These are phyloP conservation scores for Pseudorectes ferrugineus DNA, from an alignment of 2,113 vertebrate genomes.

Conservation along the genomic window DNA sequence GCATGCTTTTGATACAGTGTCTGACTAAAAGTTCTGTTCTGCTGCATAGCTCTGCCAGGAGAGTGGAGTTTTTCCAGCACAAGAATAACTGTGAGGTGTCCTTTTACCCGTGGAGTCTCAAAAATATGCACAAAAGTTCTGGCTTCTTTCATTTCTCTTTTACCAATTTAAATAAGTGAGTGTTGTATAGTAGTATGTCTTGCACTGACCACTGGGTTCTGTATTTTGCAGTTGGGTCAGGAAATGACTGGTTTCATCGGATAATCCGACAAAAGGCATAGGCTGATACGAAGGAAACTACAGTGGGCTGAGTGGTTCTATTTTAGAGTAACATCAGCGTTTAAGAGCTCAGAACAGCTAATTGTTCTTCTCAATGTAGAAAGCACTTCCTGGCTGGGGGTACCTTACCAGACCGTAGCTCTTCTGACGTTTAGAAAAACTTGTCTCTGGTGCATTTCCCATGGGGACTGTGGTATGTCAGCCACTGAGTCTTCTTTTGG, in stretches of 20 bases:
- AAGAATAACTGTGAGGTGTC: background rate
- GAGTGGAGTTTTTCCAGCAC: background rate
- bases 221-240: slow-evolving; percentile 19
- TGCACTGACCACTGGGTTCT: background rate
- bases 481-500: background rate
- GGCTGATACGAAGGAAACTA: background rate
- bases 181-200: background rate
- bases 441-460: background rate
- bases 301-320: background rate
- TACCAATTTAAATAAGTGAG: background rate
- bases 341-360: background rate
- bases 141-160: background rate
- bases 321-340: background rate
- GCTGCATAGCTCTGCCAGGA: background rate
- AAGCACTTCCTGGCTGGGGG: background rate
- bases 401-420: background rate
- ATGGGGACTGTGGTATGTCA: rapidly evolving
- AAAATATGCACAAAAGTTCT: background rate
- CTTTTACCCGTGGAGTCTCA: background rate
- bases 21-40: background rate
- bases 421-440: background rate
- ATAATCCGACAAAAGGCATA: background rate
- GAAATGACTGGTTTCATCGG: background rate
- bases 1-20: background rate
- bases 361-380: background rate